A percentile compares a stretch with the other conserved stretches of the same genome.
phyloP scores from a whole-genome alignment of 2,113 vertebrate genomes.

The Panurus biarmicus region DNA sequence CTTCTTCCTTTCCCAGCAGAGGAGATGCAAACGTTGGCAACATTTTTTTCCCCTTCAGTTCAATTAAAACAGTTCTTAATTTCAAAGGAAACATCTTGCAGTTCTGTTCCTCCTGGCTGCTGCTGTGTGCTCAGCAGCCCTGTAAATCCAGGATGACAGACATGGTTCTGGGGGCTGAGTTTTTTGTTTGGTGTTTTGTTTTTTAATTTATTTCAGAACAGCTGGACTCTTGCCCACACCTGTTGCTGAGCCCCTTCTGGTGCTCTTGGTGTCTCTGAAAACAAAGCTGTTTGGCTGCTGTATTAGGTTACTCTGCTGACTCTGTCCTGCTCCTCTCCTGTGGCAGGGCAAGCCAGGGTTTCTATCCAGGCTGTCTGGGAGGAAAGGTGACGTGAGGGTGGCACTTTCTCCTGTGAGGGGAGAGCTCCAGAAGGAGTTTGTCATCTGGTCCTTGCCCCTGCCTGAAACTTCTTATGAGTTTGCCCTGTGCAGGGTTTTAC shows the following conservation, averaged over 20 bases:
- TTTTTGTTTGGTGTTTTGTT: neutral
- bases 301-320: slow-evolving; percentile 35
- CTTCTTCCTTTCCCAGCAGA: neutral
- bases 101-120: neutral
- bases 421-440: neutral
- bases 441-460: neutral
- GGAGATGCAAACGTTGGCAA: neutral
- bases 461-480: neutral
- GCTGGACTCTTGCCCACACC: slow-evolving; percentile 37
- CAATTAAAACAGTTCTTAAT: neutral
- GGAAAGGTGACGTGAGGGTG: rapidly evolving
- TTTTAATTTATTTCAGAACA: neutral
- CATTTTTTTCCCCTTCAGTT: neutral
- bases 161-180: neutral
- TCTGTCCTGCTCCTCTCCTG: neutral
- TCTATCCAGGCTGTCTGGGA: neutral
- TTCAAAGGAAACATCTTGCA: neutral
- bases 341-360: neutral
- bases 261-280: slow-evolving; percentile 2
- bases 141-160: slow-evolving; percentile 15
- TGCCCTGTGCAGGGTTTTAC: rapidly evolving
- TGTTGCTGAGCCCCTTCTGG: slow-evolving; percentile 2
- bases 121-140: neutral
- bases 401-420: neutral
- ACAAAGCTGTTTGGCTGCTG: slow-evolving; percentile 42